phyloP scores from a whole-genome alignment of 1,140 invertebrate species.

The Diorhabda sublineata region DNA sequence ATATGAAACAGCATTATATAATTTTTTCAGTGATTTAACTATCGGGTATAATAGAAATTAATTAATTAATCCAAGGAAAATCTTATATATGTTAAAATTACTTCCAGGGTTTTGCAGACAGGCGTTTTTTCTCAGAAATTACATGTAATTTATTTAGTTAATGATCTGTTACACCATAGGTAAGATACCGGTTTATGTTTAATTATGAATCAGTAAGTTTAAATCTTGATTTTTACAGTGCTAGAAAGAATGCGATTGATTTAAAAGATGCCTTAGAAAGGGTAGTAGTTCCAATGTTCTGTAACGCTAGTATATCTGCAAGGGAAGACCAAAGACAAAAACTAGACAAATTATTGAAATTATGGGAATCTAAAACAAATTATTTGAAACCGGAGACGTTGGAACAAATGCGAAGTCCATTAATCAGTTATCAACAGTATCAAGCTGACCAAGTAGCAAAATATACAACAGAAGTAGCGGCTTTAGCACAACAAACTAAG shows the following conservation, averaged over 20 bases:
- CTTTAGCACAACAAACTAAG: conserved; percentile 54
- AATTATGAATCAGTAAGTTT: background rate
- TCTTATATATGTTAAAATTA: conserved; percentile 4
- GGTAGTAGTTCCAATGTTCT: conserved; percentile 96
- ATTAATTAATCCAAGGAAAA: conserved; percentile 7
- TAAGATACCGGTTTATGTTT: conserved; percentile 53
- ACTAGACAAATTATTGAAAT: conserved; percentile 82
- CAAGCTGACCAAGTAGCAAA: conserved; percentile 76
- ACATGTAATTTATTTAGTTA: conserved; percentile 96
- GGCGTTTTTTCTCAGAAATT: conserved; percentile 85
- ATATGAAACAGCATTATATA: no score
- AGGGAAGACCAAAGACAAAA: conserved; percentile 84
- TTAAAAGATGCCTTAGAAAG: conserved; percentile 87
- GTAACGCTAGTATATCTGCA: conserved; percentile 77
- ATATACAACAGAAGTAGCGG: conserved; percentile 65
- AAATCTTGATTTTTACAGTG: conserved; percentile 56
- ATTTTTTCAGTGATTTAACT: no score
- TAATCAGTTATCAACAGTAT: conserved; percentile 76
- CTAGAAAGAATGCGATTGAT: conserved; percentile 89
- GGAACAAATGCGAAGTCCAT: conserved; percentile 76
- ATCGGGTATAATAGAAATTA: background rate
- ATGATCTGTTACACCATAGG: conserved; percentile 97
- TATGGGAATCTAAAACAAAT: conserved; percentile 96
- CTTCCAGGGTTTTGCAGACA: conserved; percentile 69
- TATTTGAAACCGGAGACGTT: conserved; percentile 84